A percentile compares a stretch with the other conserved stretches of the same genome.
phyloP scores from a whole-genome alignment of 2,113 vertebrate species.

The Dicerorhinus sumatrensis region DNA sequence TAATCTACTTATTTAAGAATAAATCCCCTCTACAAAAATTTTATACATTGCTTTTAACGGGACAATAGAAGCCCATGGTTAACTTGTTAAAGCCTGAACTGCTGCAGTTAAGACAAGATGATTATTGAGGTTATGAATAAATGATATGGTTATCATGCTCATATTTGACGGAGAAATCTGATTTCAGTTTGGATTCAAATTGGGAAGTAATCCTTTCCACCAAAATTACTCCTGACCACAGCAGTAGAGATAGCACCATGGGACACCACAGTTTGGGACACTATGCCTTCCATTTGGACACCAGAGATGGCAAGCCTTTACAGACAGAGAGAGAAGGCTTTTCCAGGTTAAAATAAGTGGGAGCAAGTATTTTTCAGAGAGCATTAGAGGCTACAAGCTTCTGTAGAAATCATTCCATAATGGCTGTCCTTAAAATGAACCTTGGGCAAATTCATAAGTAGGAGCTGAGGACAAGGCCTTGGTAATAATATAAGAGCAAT shows the following conservation, averaged over 20 bases:
- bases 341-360: background rate
- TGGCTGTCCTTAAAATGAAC: background rate
- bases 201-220: background rate
- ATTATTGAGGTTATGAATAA: background rate
- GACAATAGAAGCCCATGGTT: background rate
- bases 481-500: background rate
- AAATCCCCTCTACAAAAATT: background rate
- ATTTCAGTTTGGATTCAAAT: constrained; percentile 18
- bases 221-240: background rate
- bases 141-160: background rate
- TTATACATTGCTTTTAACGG: background rate
- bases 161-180: background rate
- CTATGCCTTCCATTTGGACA: background rate
- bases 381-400: background rate
- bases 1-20: background rate
- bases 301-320: background rate
- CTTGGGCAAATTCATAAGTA: background rate
- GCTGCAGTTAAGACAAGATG: background rate
- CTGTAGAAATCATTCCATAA: background rate
- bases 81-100: background rate
- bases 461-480: background rate
- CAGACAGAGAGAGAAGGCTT: background rate
- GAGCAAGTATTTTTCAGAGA: background rate
- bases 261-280: background rate
- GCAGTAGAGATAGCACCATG: background rate